Evolutionary conservation across 2,888 invertebrate species (phyloP).

Genomic region (Cremastinae sp.): DNA sequence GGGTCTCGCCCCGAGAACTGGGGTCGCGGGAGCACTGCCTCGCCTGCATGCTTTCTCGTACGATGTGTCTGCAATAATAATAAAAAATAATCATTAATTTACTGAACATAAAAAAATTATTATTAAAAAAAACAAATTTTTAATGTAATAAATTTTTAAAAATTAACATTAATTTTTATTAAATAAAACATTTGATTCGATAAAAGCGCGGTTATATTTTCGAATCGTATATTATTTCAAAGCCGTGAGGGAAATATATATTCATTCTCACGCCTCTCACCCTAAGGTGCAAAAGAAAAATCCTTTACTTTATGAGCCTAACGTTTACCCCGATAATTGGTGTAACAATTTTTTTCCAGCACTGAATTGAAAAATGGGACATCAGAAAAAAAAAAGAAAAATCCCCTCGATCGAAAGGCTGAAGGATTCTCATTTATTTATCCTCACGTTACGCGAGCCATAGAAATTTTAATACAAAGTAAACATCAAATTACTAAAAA

Average conservation of each 20-base stretch:
- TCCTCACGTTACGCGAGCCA: no score
- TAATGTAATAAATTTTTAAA: conserved; percentile 39
- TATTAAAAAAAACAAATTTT: no score
- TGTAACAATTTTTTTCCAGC: conserved; percentile 48
- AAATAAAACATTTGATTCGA: conserved; percentile 5
- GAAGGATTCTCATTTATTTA: no score
- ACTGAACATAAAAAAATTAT: no score
- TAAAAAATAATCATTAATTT: conserved; percentile 47
- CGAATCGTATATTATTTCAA: conserved; percentile 8
- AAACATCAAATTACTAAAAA: conserved; percentile 32
- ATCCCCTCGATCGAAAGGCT: no score
- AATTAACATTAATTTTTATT: conserved; percentile 7
- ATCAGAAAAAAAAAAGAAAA: no score
- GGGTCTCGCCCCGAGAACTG: conserved; percentile 86
- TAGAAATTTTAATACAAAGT: not conserved
- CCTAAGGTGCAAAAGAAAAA: conserved; percentile 43
- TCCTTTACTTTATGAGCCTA: conserved; percentile 46
- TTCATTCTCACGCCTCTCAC: conserved; percentile 54
- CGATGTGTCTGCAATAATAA: conserved; percentile 88
- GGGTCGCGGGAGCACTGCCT: conserved; percentile 91
- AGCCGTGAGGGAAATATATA: conserved; percentile 22
- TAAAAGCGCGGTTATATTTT: conserved; percentile 13
- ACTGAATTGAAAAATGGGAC: conserved; percentile 18
- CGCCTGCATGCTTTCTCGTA: conserved; percentile 94
- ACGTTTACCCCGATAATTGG: conserved; percentile 47